Evolutionary conservation across 2,113 vertebrate genomes (phyloP), one percentile per base, ranked within the genome.

Genomic region (Archocentrus centrarchus): DNA sequence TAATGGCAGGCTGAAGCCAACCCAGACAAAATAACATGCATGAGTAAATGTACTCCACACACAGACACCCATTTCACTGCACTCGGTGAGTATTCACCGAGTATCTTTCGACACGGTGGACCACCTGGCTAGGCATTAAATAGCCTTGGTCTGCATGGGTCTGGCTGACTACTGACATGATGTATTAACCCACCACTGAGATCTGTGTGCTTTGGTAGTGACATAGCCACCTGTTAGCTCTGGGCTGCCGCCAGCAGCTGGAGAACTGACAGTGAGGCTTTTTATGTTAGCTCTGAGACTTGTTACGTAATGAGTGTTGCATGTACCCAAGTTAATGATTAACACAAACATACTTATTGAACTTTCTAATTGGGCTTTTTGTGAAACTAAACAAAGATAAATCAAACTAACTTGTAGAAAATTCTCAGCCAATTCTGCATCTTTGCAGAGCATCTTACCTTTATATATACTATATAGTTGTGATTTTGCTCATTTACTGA

Each of bases 151-250:
- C 50, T 86, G 79, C 82, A 30, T 83, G 61, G 79, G 75, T 87
- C 68, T 82, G 82, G 78, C 84, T 88, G 73, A 85, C 62, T 76
- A 60, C 66, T 81, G 87, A 81, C 83, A 79, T 89, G 81, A 87
- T 87, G 86, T 85, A 90, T 88, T 83, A 91, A 81, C 77, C 88
- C 68, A 60, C 61, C 57, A 4, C 59, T 55, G 79, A 84, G 66
- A 59, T 59, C 60, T 20, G 64, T 66, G 78, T 88, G 77, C 75
- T 79, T 44, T 88, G 62, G 79, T 84, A 15, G 3, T 57, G 91
- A 73, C 81, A n/a, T 55, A 76, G 77, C 79, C 82, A 22, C 76
- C 77, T n/a, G n/a, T 41, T 68, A 59, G 66, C 70, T 62, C 59
- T 79, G 59, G 24, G 59, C 60, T 77, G 32, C 61, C 1, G 84